Conservation (phyloP, 2,113 vertebrate genomes). For the Amazona guildingii region DNA sequence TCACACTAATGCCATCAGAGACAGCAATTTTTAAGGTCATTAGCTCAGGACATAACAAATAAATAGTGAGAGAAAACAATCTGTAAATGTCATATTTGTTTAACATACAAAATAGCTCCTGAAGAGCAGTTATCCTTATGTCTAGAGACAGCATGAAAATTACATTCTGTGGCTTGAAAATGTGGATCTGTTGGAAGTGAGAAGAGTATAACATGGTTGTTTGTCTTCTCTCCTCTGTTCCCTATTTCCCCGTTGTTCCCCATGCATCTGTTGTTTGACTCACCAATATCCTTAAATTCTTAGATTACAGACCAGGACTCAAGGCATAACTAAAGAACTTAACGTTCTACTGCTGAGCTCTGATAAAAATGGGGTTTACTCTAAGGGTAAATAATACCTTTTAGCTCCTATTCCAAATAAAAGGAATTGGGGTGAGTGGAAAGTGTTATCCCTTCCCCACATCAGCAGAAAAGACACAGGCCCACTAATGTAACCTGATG, state of each 20-base stretch:
- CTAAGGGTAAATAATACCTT: not conserved
- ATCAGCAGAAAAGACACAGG: not conserved
- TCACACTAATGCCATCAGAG: conserved; percentile 26
- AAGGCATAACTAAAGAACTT: not conserved
- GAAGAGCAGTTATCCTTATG: conserved; percentile 54
- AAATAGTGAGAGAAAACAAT: conserved; percentile 51
- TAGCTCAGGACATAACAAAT: conserved; percentile 50
- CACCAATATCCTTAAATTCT: not conserved
- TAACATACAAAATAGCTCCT: conserved; percentile 29
- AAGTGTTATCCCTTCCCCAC: not conserved
- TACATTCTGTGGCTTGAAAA: conserved; percentile 20
- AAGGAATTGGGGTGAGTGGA: not conserved
- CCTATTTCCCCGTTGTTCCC: not conserved
- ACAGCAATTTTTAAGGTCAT: conserved; percentile 55
- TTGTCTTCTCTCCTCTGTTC: not conserved
- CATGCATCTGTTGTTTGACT: not conserved
- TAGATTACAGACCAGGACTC: not conserved
- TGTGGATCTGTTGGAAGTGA: not conserved
- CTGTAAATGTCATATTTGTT: conserved; percentile 65
- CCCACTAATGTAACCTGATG: not conserved
- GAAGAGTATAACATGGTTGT: not conserved
- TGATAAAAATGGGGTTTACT: not conserved
- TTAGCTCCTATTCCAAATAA: not conserved
- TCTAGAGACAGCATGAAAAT: conserved; percentile 41
- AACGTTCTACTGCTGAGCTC: not conserved